Evolutionary conservation across 2,888 invertebrate species (phyloP), one percentile per base, ranked within the genome.

Genomic region (Thereva unica): DNA sequence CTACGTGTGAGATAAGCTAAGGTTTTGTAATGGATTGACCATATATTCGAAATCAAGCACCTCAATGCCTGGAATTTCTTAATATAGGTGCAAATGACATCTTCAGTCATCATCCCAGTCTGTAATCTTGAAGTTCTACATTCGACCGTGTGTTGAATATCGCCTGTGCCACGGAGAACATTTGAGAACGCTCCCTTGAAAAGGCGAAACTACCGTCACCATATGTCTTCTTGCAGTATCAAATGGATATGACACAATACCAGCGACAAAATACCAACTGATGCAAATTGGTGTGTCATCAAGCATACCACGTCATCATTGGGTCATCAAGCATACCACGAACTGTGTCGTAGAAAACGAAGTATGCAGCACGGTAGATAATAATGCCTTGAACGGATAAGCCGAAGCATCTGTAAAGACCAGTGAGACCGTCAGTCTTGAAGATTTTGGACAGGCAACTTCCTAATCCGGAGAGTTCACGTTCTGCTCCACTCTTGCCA

Each of bases 131-230:
- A n/a, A n/a, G n/a, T n/a, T n/a, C n/a, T n/a, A n/a, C n/a, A n/a
- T n/a, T n/a, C n/a, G n/a, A n/a, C n/a, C n/a, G n/a, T n/a, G n/a
- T n/a, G n/a, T n/a, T n/a, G n/a, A 75, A 96, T 96, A 75, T 95
- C 95, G 75, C 96, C 95, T 69, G 95, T 95, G 78, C 96, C 95
- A 83, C 96, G 87, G 81, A 96, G 88, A 66, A 95, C 86, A 83
- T 96, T 96, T 77, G 95, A 95, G 85, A 95, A 90, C 68, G 95
- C 95, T 71, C 95, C 97, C 87, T 95, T 97, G 88, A 97, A 97
- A 97, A 94, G 75, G 97, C 95, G 68, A 81, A 78, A 3, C 78
- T 67, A 64, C 97, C 97, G 98, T 97, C 97, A 97, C 97, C 94
- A 98, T 94, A 82, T 97, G 90, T 86, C 97, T 88, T 82, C 96